phyloP scores from a whole-genome alignment of 2,888 invertebrate genomes.

The Phoronis australis region DNA sequence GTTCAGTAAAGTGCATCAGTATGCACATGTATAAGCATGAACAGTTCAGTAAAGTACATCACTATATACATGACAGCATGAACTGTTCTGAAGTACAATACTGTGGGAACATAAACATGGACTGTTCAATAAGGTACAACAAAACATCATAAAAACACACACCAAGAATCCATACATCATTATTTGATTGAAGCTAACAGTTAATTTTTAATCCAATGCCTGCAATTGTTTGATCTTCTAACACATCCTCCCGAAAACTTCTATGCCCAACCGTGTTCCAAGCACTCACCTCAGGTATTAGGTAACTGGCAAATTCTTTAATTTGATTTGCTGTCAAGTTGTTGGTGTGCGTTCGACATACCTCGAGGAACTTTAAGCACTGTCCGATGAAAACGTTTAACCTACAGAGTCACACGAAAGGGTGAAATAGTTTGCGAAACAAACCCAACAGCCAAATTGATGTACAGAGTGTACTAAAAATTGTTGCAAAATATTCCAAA shows the following conservation, averaged over 20 bases:
- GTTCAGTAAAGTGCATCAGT: not conserved
- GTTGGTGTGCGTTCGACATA: constrained; percentile 60
- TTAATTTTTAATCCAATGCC: too few species aligned
- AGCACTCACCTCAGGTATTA: constrained; percentile 62
- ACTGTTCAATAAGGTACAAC: not conserved
- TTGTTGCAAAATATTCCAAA: too few species aligned
- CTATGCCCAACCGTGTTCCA: not conserved
- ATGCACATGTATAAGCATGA: not conserved
- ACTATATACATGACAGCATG: not conserved
- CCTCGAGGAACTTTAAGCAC: constrained; percentile 60
- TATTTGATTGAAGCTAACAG: too few species aligned
- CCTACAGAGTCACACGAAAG: constrained; percentile 37
- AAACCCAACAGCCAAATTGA: too few species aligned
- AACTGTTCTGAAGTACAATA: not conserved
- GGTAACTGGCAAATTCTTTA: constrained; percentile 62
- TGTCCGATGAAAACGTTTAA: constrained; percentile 65
- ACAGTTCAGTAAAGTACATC: not conserved
- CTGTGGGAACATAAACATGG: not conserved
- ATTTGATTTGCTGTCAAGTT: constrained; percentile 60
- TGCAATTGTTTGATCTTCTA: too few species aligned
- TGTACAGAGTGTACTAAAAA: too few species aligned
- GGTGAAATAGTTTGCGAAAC: too few species aligned
- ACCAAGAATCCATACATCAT: too few species aligned
- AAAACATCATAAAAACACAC: not conserved
- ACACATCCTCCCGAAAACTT: too few species aligned